Evolutionary conservation across 1,140 invertebrate genomes (phyloP).

Genomic region (Drosophila azteca): DNA sequence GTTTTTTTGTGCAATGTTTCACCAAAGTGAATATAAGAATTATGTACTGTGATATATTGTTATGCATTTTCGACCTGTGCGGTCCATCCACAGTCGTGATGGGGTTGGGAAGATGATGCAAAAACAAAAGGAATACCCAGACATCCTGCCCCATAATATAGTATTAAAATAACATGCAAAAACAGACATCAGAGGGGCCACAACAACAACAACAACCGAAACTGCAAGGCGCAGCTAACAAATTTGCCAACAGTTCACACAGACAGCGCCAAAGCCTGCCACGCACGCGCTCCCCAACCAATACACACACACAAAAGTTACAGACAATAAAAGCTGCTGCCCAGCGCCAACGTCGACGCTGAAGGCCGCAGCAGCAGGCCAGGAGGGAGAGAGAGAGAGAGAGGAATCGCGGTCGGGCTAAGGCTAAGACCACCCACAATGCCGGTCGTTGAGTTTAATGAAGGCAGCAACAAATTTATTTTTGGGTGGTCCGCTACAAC

Average conservation of each 20-base stretch:
- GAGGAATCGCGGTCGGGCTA: conserved; percentile 8
- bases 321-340: conserved; percentile 58
- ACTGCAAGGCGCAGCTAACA: conserved; percentile 65
- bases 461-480: conserved; percentile 67
- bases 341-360: conserved; percentile 36
- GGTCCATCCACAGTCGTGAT: conserved; percentile 38
- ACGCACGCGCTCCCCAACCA: conserved; percentile 62
- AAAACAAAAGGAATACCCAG: conserved; percentile 30
- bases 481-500: conserved; percentile 66
- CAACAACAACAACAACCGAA: conserved; percentile 48
- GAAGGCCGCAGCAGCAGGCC: conserved; percentile 58
- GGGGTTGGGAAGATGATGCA: conserved; percentile 25
- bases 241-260: conserved; percentile 75
- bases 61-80: conserved; percentile 30
- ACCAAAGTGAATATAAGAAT: conserved; percentile 33
- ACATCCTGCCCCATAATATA: conserved; percentile 72
- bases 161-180: conserved; percentile 74
- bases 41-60: too few species aligned
- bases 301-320: conserved; percentile 27
- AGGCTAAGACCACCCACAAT: conserved; percentile 67
- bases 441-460: conserved; percentile 74
- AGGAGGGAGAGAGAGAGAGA: conserved; percentile 8
- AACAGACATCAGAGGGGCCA: conserved; percentile 68
- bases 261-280: conserved; percentile 58
- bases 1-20: conserved; percentile 22